Base-by-base conservation (phyloP, 2,888 invertebrate species). In the Linnaemya vulpina region DNA sequence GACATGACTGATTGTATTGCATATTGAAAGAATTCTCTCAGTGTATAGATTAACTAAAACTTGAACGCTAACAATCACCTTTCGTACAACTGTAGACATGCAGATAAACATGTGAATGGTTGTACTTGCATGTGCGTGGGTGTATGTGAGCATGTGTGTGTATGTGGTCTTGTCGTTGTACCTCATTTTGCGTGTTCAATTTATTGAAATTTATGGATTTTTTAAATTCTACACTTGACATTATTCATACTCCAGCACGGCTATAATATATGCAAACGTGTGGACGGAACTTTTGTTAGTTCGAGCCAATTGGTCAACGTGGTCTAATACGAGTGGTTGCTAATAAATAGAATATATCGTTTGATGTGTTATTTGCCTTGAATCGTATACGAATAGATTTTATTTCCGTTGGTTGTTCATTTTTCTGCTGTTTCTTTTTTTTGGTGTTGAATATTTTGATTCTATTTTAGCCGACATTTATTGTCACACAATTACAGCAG, bases 271-370 rank as follows among this genome's bases (percentile, higher is more conserved):
- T 11, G 22, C 22, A 11, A 30, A 30, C 5, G 5, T 11, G 30
- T 35, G 11, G 3, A 40, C 22, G 11, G 3, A 40, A 71, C 13
- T 53, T 20, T 15, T 15, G 25, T 10, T 25, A 58, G 65, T 71
- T 62, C 25, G 22, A 35, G 20, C 67, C 85, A 82, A 85, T 82
- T 82, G 78, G 78, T 79, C 82, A 82, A 79, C 53, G 85, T 85
- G 74, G 82, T 71, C 43, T 53, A 78, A 51, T 51, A 63, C 22
- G 38, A 60, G 51, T 74, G 74, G 81, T 78, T 63, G 78, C 49
- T 25, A 65, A 17, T 15, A 62, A 68, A 38, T 65, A 55, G 15
- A 7, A 25, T n/a, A 30, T 60, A 15, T 10, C 20, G n/a, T 46
- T 49, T 58, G 10, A 15, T 13, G 1, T 20, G n/a, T n/a, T n/a